Conservation (phyloP, 2,888 invertebrate genomes). For the Epistrophella euchroma region DNA sequence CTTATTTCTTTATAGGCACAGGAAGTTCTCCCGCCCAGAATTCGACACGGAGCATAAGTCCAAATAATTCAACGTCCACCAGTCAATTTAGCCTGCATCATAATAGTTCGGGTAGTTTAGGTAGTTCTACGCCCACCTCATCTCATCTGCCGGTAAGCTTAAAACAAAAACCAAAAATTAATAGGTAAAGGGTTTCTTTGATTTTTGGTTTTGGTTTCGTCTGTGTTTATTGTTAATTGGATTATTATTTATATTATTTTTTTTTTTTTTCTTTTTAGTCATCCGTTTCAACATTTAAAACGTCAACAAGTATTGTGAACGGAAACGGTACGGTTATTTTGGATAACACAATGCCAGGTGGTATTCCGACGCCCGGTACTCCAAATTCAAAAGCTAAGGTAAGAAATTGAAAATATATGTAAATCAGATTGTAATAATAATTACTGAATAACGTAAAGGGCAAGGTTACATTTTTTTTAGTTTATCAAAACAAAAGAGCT, state of each 20-base stretch:
- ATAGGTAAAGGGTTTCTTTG: constrained; percentile 30
- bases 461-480: constrained; percentile 30
- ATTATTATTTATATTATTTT: constrained; percentile 48
- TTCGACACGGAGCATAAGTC: constrained; percentile 84
- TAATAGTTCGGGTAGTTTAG: constrained; percentile 84
- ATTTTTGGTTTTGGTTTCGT: constrained; percentile 17
- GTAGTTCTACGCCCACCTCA: constrained; percentile 83
- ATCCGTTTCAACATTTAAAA: constrained; percentile 84
- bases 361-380: constrained; percentile 90
- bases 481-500: constrained; percentile 63
- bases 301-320: constrained; percentile 83
- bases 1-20: constrained; percentile 81
- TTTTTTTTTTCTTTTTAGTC: constrained; percentile 78
- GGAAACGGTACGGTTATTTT: constrained; percentile 83
- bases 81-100: constrained; percentile 84
- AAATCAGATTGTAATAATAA: constrained; percentile 26
- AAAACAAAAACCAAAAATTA: neutral
- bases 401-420: constrained; percentile 72
- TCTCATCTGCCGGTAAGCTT: constrained; percentile 82
- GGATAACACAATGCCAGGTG: constrained; percentile 88
- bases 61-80: constrained; percentile 84
- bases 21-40: constrained; percentile 84
- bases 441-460: constrained; percentile 13
- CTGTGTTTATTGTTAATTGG: constrained; percentile 36
- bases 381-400: constrained; percentile 93